These are phyloP conservation scores for Corythaeola cristata DNA, from an alignment of 2,113 vertebrate species.

Conservation along the genomic window DNA sequence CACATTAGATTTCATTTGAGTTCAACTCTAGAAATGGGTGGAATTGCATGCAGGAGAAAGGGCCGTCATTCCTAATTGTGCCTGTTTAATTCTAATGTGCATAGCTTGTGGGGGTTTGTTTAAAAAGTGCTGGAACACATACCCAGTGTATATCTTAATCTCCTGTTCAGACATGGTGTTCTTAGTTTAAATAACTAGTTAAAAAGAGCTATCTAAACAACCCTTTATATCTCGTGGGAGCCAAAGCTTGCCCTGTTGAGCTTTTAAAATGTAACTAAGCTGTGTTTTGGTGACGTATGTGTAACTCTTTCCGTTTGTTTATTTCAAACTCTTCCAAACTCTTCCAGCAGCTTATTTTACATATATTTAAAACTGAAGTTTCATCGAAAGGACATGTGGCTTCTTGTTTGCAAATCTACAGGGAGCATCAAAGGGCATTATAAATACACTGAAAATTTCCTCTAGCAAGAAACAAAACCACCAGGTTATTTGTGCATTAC, in stretches of 20 bases:
- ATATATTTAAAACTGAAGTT: constrained; percentile 53
- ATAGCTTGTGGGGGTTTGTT: background rate
- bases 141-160: background rate
- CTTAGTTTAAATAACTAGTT: constrained; percentile 17
- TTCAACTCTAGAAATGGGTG: background rate
- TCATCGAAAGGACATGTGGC: constrained; percentile 58
- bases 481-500: constrained; percentile 20
- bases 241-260: background rate
- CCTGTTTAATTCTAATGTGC: background rate
- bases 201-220: background rate
- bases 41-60: background rate
- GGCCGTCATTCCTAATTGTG: background rate
- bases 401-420: constrained; percentile 60
- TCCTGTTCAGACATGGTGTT: background rate
- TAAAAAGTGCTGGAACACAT: background rate
- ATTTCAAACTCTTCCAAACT: constrained; percentile 6
- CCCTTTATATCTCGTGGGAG: background rate
- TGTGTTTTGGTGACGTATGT: background rate
- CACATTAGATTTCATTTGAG: background rate
- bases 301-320: constrained; percentile 50
- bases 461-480: constrained; percentile 31
- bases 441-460: constrained; percentile 63
- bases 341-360: constrained; percentile 58
- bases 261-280: background rate
- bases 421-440: constrained; percentile 63